Percentiles rank a stretch among this genome's conserved stretches.
Conservation (phyloP, 2,888 invertebrate genomes). For the Leucania comma region DNA sequence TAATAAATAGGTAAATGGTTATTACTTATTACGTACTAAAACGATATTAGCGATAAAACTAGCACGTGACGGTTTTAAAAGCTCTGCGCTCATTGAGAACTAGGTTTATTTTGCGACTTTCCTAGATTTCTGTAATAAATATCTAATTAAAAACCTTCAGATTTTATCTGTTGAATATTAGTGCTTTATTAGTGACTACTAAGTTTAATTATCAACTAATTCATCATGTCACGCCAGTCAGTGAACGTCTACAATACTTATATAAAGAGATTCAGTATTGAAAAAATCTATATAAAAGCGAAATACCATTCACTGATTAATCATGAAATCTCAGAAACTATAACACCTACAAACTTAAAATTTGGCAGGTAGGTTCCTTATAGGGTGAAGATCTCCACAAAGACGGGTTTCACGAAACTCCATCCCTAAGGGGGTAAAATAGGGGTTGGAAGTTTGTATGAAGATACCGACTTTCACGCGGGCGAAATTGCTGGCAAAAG, state of each 20-base stretch:
- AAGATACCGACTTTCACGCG: too few relatives aligned
- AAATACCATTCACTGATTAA: too few relatives aligned
- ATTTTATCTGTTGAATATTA: slow-evolving; percentile 1
- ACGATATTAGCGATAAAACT: slow-evolving; percentile 48
- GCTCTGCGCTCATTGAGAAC: slow-evolving; percentile 21
- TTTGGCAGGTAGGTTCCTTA: too few relatives aligned
- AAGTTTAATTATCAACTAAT: not conserved
- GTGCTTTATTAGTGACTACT: slow-evolving; percentile 2
- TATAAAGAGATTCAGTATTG: not conserved
- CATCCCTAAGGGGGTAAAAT: too few relatives aligned
- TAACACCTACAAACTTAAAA: too few relatives aligned
- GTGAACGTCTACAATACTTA: not conserved
- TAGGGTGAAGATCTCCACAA: too few relatives aligned
- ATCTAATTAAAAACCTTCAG: not conserved
- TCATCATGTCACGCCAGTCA: not conserved
- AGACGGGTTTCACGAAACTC: too few relatives aligned
- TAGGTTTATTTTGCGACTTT: slow-evolving; percentile 24
- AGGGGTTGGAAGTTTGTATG: too few relatives aligned
- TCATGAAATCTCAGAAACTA: too few relatives aligned
- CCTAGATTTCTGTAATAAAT: slow-evolving; percentile 12
- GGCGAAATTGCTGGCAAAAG: too few relatives aligned
- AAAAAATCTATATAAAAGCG: too few relatives aligned
- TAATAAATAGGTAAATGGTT: slow-evolving; percentile 59
- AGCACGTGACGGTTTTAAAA: slow-evolving; percentile 47
- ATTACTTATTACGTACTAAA: slow-evolving; percentile 54